Percentiles rank a stretch among this genome's conserved stretches.
phyloP scores from a whole-genome alignment of 2,113 vertebrate species.

The Pelodiscus sinensis region DNA sequence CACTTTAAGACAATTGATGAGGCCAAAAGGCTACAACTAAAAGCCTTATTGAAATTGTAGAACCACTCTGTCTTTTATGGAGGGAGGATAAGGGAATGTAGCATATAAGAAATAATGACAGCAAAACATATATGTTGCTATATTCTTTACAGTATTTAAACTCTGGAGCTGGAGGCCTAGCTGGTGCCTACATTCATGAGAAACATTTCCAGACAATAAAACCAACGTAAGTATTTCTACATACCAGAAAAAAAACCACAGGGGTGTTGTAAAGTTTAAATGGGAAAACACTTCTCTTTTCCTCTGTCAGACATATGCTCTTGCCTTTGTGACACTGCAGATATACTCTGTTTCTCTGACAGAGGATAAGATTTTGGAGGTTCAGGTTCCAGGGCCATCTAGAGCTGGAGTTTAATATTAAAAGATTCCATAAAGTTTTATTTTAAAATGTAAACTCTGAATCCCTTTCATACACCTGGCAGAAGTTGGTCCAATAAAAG shows the following conservation, averaged over 20 bases:
- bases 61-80: neutral
- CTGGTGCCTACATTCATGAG: constrained; percentile 90
- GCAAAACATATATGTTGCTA: neutral
- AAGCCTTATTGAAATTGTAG: constrained; percentile 28
- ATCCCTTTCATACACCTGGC: neutral
- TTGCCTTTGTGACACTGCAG: neutral
- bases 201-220: constrained; percentile 85
- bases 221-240: constrained; percentile 85
- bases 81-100: neutral
- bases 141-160: constrained; percentile 89
- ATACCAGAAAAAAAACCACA: neutral
- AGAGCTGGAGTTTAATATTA: constrained; percentile 20
- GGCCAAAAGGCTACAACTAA: neutral
- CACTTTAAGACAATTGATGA: neutral
- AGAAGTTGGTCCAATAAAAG: neutral
- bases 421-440: constrained; percentile 54
- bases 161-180: constrained; percentile 92
- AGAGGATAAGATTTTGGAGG: neutral
- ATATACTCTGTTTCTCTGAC: neutral
- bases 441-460: neutral
- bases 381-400: neutral
- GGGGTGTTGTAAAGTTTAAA: neutral
- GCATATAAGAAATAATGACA: neutral
- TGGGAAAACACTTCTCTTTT: neutral
- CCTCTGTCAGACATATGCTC: neutral